Evolutionary conservation across 2,888 invertebrate genomes (phyloP), one percentile per base, ranked within the genome.

Genomic region (Leistus spinibarbis): DNA sequence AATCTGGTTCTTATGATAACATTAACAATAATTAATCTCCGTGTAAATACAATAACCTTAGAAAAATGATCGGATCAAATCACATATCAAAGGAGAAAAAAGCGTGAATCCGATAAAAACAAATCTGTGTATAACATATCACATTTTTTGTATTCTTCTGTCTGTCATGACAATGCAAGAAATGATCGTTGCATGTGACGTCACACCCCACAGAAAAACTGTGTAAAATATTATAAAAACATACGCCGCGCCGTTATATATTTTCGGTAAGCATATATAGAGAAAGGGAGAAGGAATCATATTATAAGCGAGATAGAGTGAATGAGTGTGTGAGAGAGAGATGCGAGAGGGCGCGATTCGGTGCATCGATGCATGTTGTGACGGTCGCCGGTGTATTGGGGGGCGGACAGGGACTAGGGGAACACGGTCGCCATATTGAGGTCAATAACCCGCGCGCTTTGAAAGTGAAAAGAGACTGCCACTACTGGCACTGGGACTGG

Each of bases 381-480:
- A 60, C 13, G 19, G 68, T 40, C 20, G 54, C 24, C 22, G 53
- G 73, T 60, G 67, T 64, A 20, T n/a, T 64, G 19, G 54, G 40
- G 40, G 27, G 54, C 53, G 70, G 19, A 57, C 20, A 17, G 40
- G 64, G 20, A 27, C 22, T 64, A n/a, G 27, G 24, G 64, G 64
- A 27, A 20, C 40, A 40, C 24, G 57, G 60, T 67, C 9, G 73
- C 73, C 73, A 73, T 73, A 27, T 67, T 73, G 67, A 62, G 67
- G 73, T 73, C 73, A 67, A 53, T 67, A 67, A 67, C 73, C 67
- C 62, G 67, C 62, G 67, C 67, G 71, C 67, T 67, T 67, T 73
- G 73, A 73, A 73, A 73, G 73, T 73, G 73, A 73, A 73, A 73
- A 73, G 73, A 67, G 73, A 64, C 24, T 24, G 22, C 23, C 23